phyloP scores from a whole-genome alignment of 2,797 vertebrate species.

The Sylvia borin region DNA sequence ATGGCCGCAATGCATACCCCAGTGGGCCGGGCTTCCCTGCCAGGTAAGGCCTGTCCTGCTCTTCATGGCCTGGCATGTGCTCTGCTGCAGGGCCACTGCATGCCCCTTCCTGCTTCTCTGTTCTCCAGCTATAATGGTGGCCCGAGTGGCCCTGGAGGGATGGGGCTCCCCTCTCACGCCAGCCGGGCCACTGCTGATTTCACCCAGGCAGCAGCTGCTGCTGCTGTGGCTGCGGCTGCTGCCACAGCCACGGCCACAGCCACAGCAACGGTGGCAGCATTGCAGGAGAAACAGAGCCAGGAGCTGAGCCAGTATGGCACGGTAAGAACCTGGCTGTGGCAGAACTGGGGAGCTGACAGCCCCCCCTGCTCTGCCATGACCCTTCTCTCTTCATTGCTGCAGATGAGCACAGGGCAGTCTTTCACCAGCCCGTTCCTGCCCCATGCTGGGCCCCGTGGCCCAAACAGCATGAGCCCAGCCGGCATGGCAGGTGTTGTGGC shows the following conservation, averaged over 20 bases:
- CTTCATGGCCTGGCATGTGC: accelerated
- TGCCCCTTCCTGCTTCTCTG: background rate
- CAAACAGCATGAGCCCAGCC: constrained; percentile 70
- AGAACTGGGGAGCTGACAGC: accelerated
- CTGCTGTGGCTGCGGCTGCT: constrained; percentile 89
- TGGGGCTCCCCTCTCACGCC: constrained; percentile 82
- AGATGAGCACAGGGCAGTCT: constrained; percentile 91
- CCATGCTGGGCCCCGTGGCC: constrained; percentile 87
- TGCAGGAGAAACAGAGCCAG: constrained; percentile 96
- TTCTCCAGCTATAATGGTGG: constrained; percentile 82
- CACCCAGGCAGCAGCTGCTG: constrained; percentile 89
- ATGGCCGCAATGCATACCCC: constrained; percentile 81
- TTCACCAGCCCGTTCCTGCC: constrained; percentile 92
- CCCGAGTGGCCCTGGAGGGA: constrained; percentile 77
- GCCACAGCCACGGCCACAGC: constrained; percentile 94
- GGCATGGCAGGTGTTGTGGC: constrained; percentile 72
- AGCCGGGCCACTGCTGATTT: constrained; percentile 86
- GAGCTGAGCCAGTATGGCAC: constrained; percentile 89
- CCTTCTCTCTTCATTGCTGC: background rate
- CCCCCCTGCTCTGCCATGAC: accelerated
- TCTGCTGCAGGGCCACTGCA: accelerated
- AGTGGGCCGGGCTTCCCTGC: constrained; percentile 71
- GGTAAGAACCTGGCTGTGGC: constrained; percentile 65
- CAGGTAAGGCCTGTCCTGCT: constrained; percentile 57
- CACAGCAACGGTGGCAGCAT: constrained; percentile 91